Base-by-base conservation (phyloP, 2,113 vertebrate genomes). In the Epinephelus lanceolatus region DNA sequence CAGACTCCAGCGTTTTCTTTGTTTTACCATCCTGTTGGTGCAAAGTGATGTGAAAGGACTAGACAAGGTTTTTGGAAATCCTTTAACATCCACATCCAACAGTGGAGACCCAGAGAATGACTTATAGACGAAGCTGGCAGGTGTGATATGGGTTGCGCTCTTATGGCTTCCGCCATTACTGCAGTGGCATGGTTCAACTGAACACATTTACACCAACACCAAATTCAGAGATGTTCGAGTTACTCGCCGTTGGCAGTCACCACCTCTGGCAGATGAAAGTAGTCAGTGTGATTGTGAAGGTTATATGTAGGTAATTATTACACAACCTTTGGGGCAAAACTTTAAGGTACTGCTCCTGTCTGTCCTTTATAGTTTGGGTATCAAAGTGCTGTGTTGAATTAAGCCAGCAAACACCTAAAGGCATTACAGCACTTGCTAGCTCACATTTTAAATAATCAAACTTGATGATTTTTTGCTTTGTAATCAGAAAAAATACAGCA, bases 71-170 rank as follows among this genome's bases (percentile, higher is more conserved):
- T 27, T 7, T 12, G 5, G n/a, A 82, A 37, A 75, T 75, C 52
- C 47, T 37, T 45, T 85, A 82, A 78, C 60, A 71, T 87, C 49
- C 77, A 65, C 71, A 77, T 47, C 63, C 75, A 86, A 86, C 30
- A 83, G 72, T 0, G 15, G 33, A 47, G 66, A 30, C 53, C 27
- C n/a, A 90, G 51, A 83, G 18, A 75, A 47, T n/a, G 14, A 68
- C 40, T 60, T 76, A 61, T 78, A 85, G 83, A 86, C 10, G 4
- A 82, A 90, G 82, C 77, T 9, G 12, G 40, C 0, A 5, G 17
- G 12, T 56, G 40, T 21, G 85, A 52, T 8, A 19, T 60, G 21
- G 27, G 40, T 55, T 45, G 42, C 3, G 9, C 42, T 45, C 42
- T 45, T 11, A 10, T 11, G 42, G 11, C 42, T 12, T 3, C 42